These are phyloP conservation scores for Hypomecis punctinalis DNA, from an alignment of 2,888 invertebrate genomes.

Conservation along the genomic window DNA sequence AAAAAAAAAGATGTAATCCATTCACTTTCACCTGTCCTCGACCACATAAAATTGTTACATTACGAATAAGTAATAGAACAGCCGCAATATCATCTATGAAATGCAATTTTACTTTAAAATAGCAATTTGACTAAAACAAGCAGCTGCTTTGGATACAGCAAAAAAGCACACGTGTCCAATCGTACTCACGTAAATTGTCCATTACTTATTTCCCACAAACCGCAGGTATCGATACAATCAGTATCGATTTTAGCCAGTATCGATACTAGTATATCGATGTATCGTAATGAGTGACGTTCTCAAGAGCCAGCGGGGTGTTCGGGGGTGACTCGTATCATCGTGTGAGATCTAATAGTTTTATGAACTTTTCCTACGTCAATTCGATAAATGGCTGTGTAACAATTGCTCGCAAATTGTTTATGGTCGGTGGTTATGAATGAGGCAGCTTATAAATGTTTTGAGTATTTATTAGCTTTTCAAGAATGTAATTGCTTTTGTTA, in stretches of 20 bases:
- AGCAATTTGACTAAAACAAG: constrained; percentile 12
- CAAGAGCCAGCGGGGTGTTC: constrained; percentile 69
- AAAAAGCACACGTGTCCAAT: constrained; percentile 51
- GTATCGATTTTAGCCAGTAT: constrained; percentile 38
- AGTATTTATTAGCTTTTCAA: constrained; percentile 45
- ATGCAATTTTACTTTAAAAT: constrained; percentile 1
- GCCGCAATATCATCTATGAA: constrained; percentile 3
- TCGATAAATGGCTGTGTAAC: constrained; percentile 53
- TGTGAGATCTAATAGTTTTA: constrained; percentile 77
- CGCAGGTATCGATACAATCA: constrained; percentile 66
- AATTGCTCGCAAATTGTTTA: constrained; percentile 57
- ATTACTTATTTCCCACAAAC: constrained; percentile 69
- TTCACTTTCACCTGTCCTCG: constrained; percentile 6
- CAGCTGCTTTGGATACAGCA: constrained; percentile 45
- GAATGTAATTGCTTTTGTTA: neutral
- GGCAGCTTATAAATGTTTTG: constrained; percentile 50
- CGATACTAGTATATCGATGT: constrained; percentile 51
- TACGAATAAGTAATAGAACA: neutral
- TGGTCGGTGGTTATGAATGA: constrained; percentile 54
- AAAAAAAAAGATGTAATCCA: no score
- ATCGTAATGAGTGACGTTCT: constrained; percentile 77
- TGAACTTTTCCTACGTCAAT: constrained; percentile 53
- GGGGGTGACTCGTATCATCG: constrained; percentile 73
- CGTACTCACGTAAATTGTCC: constrained; percentile 50
- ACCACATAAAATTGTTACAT: constrained; percentile 9